Evolutionary conservation across 2,113 vertebrate genomes (phyloP).

Genomic region (Gymnobelideus leadbeateri): DNA sequence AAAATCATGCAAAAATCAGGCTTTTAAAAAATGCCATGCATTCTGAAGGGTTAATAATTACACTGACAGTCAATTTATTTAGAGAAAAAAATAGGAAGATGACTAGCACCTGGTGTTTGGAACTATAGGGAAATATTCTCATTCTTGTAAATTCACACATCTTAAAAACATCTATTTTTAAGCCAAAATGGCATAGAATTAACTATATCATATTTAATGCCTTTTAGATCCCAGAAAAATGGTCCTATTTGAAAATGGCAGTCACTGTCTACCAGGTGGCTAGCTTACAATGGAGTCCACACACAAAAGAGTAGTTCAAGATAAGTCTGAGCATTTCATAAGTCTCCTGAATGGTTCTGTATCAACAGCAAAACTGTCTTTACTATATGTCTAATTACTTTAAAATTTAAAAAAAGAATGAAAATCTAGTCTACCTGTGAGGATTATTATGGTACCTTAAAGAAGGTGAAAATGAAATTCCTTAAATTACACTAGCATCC

Average conservation of each 20-base stretch:
- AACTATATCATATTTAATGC: constrained; percentile 52
- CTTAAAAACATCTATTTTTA: constrained; percentile 65
- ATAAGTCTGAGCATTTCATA: constrained; percentile 52
- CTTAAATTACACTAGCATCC: background rate
- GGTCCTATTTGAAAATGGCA: constrained; percentile 79
- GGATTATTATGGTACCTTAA: background rate
- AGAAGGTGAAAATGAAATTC: background rate
- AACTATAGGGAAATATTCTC: background rate
- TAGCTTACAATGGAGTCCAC: constrained; percentile 39
- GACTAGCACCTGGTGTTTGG: background rate
- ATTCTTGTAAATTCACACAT: constrained; percentile 34
- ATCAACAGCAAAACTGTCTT: background rate
- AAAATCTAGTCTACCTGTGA: constrained; percentile 15
- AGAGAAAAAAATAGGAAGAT: background rate
- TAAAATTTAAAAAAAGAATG: background rate
- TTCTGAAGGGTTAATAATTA: constrained; percentile 66
- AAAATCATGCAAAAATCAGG: background rate
- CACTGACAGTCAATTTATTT: background rate
- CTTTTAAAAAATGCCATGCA: constrained; percentile 48
- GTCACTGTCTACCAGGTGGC: constrained; percentile 69
- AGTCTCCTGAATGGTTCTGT: constrained; percentile 48
- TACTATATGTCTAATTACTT: background rate
- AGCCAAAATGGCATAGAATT: constrained; percentile 33
- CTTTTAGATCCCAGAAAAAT: constrained; percentile 78
- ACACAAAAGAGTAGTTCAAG: constrained; percentile 10